These are phyloP conservation scores for Branchellion lobata DNA, from an alignment of 2,888 invertebrate genomes.

Conservation along the genomic window DNA sequence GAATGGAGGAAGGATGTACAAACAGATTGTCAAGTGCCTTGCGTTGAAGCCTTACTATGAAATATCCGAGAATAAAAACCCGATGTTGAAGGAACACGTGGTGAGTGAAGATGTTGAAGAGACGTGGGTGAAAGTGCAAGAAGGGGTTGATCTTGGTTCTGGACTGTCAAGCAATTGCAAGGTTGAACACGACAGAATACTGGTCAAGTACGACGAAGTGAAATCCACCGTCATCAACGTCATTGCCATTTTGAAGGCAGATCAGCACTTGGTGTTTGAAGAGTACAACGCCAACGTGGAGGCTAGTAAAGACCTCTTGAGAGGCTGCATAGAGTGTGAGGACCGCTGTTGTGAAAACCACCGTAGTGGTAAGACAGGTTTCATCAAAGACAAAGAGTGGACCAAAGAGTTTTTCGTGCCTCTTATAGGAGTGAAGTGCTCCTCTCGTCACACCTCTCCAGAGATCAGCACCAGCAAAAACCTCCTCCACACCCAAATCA, in stretches of 20 bases:
- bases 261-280: background rate
- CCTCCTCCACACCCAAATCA: background rate
- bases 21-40: background rate
- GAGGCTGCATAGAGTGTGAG: background rate
- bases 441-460: background rate
- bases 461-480: background rate
- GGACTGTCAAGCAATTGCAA: background rate
- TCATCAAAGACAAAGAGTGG: constrained; percentile 16
- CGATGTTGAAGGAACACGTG: constrained; percentile 33
- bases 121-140: background rate
- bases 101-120: constrained; percentile 23
- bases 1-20: background rate
- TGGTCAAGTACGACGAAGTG: background rate
- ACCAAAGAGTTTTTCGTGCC: background rate
- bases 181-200: background rate
- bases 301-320: background rate
- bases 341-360: background rate
- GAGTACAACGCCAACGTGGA: background rate
- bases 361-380: background rate
- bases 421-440: background rate
- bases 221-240: background rate
- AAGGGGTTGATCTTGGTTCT: background rate
- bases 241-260: background rate
- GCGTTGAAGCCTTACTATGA: constrained; percentile 17
- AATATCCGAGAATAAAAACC: constrained; percentile 16